Evolutionary conservation across 2,113 vertebrate species (phyloP).

Genomic region (Alexandromys fortis): DNA sequence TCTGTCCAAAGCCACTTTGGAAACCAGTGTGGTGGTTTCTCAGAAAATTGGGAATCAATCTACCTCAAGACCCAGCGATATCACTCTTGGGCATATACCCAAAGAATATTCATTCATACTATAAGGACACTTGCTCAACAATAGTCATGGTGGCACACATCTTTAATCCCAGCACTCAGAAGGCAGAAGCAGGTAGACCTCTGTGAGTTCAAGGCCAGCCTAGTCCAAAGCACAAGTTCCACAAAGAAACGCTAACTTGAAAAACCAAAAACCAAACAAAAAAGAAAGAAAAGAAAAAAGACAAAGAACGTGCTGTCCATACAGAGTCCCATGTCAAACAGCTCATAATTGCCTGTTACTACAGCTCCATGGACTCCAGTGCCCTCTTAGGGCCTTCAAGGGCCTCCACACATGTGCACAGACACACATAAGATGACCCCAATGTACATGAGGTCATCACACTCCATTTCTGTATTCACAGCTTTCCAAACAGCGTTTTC

Average conservation of each 20-base stretch:
- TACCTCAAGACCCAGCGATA: too few species aligned
- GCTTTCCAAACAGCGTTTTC: background rate
- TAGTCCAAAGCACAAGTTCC: background rate
- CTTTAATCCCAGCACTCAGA: background rate
- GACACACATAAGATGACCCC: background rate
- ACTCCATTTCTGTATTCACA: background rate
- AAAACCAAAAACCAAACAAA: too few species aligned
- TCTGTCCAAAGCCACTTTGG: too few species aligned
- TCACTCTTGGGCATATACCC: too few species aligned
- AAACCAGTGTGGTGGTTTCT: too few species aligned
- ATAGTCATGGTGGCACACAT: background rate
- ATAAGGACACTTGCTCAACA: too few species aligned
- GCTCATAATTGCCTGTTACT: background rate
- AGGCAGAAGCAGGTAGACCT: background rate
- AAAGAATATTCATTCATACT: too few species aligned
- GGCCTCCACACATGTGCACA: background rate
- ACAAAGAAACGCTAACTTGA: background rate
- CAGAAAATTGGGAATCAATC: too few species aligned
- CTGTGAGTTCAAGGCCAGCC: background rate
- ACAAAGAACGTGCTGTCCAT: too few species aligned
- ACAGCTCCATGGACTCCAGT: background rate
- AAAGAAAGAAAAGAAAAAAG: too few species aligned
- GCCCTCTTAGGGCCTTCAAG: background rate
- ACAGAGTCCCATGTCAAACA: background rate
- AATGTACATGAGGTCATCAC: background rate